These are phyloP conservation scores for Stictonetta naevosa DNA, from an alignment of 2,113 vertebrate species.

Conservation along the genomic window DNA sequence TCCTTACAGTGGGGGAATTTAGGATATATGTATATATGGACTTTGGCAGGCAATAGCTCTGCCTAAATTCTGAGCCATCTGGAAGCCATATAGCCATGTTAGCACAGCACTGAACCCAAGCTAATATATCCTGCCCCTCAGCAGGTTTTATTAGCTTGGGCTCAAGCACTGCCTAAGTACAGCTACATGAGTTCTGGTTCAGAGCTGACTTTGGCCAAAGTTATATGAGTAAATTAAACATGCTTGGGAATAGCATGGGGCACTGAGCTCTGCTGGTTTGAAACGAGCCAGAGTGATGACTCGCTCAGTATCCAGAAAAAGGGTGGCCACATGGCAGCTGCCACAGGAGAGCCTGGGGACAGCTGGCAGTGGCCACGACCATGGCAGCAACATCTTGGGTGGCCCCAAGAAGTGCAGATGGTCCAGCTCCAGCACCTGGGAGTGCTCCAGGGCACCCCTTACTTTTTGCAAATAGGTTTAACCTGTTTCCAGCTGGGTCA, in stretches of 20 bases:
- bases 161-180: conserved; percentile 42
- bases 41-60: conserved; percentile 37
- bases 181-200: conserved; percentile 40
- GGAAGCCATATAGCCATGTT: conserved; percentile 67
- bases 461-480: not conserved
- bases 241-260: not conserved
- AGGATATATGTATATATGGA: not conserved
- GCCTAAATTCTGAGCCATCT: conserved; percentile 56
- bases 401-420: fast-evolving
- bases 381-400: not conserved
- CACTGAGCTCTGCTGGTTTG: not conserved
- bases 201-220: conserved; percentile 62
- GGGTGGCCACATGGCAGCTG: not conserved
- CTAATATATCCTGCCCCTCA: conserved; percentile 70
- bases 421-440: not conserved
- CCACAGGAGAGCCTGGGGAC: not conserved
- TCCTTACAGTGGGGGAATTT: not conserved
- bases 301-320: not conserved
- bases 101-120: conserved; percentile 55
- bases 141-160: conserved; percentile 71
- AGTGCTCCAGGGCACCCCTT: not conserved
- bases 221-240: conserved; percentile 15
- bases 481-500: not conserved
- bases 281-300: not conserved
- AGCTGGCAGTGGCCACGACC: not conserved